These are phyloP conservation scores for Lacanobia oleracea DNA, from an alignment of 2,888 invertebrate genomes.

Conservation along the genomic window DNA sequence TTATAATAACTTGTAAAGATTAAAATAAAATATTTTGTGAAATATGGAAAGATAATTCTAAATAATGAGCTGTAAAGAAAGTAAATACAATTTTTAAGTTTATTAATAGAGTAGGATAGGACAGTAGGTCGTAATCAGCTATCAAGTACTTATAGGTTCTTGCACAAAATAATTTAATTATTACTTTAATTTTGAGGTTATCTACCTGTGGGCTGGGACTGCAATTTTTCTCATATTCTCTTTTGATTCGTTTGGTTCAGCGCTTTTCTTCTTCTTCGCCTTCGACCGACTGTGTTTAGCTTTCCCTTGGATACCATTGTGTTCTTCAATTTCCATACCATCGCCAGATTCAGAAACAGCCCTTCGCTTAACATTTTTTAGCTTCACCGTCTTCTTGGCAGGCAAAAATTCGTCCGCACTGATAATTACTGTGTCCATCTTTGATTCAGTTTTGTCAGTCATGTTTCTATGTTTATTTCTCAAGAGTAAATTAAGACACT, in stretches of 20 bases:
- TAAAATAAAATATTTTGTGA: too few relatives aligned
- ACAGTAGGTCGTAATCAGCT: neutral
- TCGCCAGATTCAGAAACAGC: conserved; percentile 87
- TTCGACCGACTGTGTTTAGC: conserved; percentile 82
- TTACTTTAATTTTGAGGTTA: conserved; percentile 70
- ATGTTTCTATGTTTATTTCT: conserved; percentile 30
- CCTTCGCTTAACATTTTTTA: conserved; percentile 89
- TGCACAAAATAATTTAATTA: neutral
- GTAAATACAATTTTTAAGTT: neutral
- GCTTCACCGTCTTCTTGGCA: conserved; percentile 85
- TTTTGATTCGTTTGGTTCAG: conserved; percentile 89
- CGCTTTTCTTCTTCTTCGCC: conserved; percentile 84
- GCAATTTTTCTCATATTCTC: conserved; percentile 93
- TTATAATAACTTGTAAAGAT: neutral
- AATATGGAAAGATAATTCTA: too few relatives aligned
- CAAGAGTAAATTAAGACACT: conserved; percentile 18
- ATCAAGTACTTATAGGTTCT: neutral
- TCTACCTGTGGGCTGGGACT: conserved; percentile 96
- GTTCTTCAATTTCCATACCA: conserved; percentile 92
- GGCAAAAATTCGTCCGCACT: conserved; percentile 89
- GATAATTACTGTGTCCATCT: conserved; percentile 88
- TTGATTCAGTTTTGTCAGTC: conserved; percentile 54
- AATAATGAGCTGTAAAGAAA: neutral
- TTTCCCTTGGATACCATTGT: conserved; percentile 91
- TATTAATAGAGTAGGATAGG: neutral